These are phyloP conservation scores for Leucania comma DNA, from an alignment of 2,888 invertebrate species.

Conservation along the genomic window DNA sequence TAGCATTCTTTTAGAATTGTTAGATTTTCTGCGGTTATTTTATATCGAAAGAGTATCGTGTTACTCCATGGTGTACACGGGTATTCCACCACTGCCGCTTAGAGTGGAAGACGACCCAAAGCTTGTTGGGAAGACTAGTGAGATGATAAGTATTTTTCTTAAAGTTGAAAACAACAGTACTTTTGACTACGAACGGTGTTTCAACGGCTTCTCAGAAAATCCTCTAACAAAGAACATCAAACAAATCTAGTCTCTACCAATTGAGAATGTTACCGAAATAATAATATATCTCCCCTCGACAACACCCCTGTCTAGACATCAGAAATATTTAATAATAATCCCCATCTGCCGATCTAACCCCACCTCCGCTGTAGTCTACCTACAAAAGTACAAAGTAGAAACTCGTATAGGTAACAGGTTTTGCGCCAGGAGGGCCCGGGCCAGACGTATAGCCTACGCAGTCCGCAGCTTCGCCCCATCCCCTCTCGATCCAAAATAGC, in stretches of 20 bases:
- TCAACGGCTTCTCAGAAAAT: neutral
- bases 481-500: conserved; percentile 48
- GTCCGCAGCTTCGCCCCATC: conserved; percentile 29
- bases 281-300: conserved; percentile 3
- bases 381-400: conserved; percentile 12
- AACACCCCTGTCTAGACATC: conserved; percentile 47
- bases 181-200: neutral
- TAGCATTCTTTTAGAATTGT: too few relatives aligned
- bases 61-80: too few relatives aligned
- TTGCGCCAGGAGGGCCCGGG: conserved; percentile 11
- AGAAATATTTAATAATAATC: conserved; percentile 35
- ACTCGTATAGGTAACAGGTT: conserved; percentile 50
- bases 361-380: conserved; percentile 11
- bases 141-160: too few relatives aligned
- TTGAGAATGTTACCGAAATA: conserved; percentile 11
- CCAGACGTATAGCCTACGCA: conserved; percentile 51
- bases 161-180: too few relatives aligned
- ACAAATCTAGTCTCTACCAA: conserved; percentile 17
- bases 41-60: too few relatives aligned
- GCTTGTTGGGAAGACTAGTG: too few relatives aligned
- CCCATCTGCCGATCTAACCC: conserved; percentile 29
- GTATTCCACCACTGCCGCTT: too few relatives aligned
- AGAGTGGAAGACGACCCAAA: too few relatives aligned
- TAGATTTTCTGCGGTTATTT: neutral
- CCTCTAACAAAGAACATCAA: conserved; percentile 1